These are phyloP conservation scores for Theristus sp. DNA, from an alignment of 2,888 invertebrate genomes.

Conservation along the genomic window DNA sequence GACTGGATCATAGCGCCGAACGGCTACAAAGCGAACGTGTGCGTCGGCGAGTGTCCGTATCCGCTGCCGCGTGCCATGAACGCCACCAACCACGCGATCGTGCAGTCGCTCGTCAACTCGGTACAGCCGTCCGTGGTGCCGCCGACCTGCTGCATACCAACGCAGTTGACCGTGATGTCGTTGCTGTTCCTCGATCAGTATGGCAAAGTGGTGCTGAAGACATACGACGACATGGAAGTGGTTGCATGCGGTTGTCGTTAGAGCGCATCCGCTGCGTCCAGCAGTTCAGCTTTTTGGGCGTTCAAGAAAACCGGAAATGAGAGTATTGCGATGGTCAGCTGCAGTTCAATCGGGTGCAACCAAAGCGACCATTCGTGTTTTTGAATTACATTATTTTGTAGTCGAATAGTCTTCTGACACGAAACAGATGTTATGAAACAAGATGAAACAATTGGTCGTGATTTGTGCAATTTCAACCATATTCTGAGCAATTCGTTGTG, in stretches of 20 bases:
- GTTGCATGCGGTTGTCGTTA: constrained; percentile 88
- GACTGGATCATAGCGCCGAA: constrained; percentile 47
- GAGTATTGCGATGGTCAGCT: too few relatives aligned
- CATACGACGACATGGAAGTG: constrained; percentile 95
- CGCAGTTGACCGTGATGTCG: constrained; percentile 71
- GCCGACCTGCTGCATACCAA: constrained; percentile 86
- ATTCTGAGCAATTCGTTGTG: too few relatives aligned
- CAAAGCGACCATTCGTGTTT: too few relatives aligned
- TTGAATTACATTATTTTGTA: too few relatives aligned
- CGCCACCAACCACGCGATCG: constrained; percentile 89
- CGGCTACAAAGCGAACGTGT: constrained; percentile 78
- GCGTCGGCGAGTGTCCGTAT: constrained; percentile 73
- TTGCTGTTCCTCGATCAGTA: constrained; percentile 87
- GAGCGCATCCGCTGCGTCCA: background rate
- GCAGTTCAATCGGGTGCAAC: too few relatives aligned
- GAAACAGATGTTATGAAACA: too few relatives aligned
- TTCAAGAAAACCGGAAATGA: too few relatives aligned
- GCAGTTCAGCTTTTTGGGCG: background rate
- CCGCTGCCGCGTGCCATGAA: constrained; percentile 78
- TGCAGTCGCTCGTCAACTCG: constrained; percentile 81
- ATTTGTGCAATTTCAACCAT: too few relatives aligned
- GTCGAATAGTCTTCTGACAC: too few relatives aligned
- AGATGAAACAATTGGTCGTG: too few relatives aligned
- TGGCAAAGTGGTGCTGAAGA: constrained; percentile 82
- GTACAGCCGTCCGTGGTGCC: constrained; percentile 72